Conservation (phyloP, 2,797 vertebrate species). For the Caiman crocodilus region DNA sequence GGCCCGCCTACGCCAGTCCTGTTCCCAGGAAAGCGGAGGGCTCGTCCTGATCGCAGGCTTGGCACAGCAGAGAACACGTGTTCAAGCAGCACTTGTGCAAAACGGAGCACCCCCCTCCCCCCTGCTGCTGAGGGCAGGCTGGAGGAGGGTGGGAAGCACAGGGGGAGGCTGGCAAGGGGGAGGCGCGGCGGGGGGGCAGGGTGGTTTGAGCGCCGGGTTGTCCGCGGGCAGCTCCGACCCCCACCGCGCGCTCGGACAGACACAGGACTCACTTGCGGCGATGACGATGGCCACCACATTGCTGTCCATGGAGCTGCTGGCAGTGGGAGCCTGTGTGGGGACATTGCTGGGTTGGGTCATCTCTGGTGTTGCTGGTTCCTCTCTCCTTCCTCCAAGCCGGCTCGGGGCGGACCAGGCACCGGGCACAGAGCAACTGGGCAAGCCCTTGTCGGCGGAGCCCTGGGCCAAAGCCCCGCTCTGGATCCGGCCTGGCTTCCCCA, state of each 20-base stretch:
- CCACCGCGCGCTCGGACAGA: background rate
- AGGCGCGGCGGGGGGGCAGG: background rate
- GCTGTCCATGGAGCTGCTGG: conserved; percentile 37
- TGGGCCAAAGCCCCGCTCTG: too few species aligned
- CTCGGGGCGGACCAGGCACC: background rate
- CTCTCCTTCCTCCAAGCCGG: background rate
- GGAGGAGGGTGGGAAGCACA: background rate
- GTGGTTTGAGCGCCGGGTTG: background rate
- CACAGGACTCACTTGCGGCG: conserved; percentile 55
- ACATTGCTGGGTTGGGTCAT: conserved; percentile 30
- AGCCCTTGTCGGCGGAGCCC: too few species aligned
- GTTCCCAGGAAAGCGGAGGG: background rate
- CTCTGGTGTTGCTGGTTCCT: background rate
- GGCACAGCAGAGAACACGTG: background rate
- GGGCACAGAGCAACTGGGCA: too few species aligned
- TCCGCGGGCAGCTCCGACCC: background rate
- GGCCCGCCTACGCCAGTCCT: too few species aligned
- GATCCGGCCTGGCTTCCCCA: background rate
- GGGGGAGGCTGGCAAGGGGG: background rate
- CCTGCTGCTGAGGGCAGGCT: background rate
- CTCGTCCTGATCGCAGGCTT: background rate
- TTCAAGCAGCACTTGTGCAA: background rate
- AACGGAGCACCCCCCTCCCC: background rate
- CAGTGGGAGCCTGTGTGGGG: background rate
- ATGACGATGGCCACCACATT: conserved; percentile 48